A percentile compares a stretch with the other conserved stretches of the same genome.
These are phyloP conservation scores for Amphiura filiformis DNA, from an alignment of 35 echinoderm and acorn worm genomes.

Conservation along the genomic window DNA sequence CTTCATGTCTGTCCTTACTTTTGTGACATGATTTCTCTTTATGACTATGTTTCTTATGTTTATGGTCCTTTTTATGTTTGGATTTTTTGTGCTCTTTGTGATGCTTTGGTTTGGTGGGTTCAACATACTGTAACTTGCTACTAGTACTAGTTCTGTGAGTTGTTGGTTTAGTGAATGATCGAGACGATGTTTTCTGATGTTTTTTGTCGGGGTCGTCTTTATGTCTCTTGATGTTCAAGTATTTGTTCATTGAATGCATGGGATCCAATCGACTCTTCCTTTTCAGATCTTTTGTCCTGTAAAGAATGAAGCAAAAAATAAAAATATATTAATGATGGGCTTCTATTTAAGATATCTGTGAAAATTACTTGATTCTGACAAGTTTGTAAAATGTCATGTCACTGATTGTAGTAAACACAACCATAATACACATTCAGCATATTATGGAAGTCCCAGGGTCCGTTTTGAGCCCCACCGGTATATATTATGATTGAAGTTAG, in stretches of 20 bases:
- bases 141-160: not conserved
- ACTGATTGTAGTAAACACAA: too few species aligned
- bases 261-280: slow-evolving; percentile 75
- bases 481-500: too few species aligned
- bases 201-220: slow-evolving; percentile 12
- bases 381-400: too few species aligned
- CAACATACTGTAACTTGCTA: not conserved
- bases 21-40: slow-evolving; percentile 13
- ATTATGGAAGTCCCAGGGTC: too few species aligned
- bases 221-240: slow-evolving; percentile 42
- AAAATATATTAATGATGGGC: too few species aligned
- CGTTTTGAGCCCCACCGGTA: too few species aligned
- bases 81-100: slow-evolving; percentile 41
- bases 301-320: not conserved
- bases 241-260: slow-evolving; percentile 69
- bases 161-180: not conserved
- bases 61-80: slow-evolving; percentile 48
- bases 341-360: too few species aligned
- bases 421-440: too few species aligned
- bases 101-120: slow-evolving; percentile 1
- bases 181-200: not conserved
- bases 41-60: slow-evolving; percentile 12
- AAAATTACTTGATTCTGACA: too few species aligned
- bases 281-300: slow-evolving; percentile 66
- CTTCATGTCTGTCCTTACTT: slow-evolving; percentile 17